A percentile compares a stretch with the other conserved stretches of the same genome.
Conservation (phyloP, 2,797 vertebrate genomes). For the Morelia viridis region DNA sequence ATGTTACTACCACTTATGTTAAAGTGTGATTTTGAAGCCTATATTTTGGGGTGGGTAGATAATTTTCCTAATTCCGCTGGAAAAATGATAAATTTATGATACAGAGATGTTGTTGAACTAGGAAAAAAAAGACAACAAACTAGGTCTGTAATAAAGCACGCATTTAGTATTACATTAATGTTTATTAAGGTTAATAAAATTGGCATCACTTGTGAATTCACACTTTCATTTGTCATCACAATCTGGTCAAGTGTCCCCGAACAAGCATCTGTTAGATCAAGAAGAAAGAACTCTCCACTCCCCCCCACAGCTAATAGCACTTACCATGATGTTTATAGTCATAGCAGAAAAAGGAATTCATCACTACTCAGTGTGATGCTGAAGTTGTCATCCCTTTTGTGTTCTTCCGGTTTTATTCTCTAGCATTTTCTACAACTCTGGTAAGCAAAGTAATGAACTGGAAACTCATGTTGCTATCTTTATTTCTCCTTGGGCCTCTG, state of each 20-base stretch:
- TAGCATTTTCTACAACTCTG: neutral
- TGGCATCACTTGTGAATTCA: neutral
- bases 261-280: neutral
- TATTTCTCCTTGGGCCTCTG: neutral
- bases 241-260: neutral
- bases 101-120: neutral
- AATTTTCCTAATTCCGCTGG: neutral
- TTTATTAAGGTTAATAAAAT: neutral
- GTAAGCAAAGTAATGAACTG: neutral
- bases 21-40: neutral
- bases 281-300: neutral
- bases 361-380: neutral
- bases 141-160: neutral
- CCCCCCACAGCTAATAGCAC: neutral
- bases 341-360: neutral
- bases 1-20: neutral
- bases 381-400: neutral
- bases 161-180: neutral
- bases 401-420: neutral
- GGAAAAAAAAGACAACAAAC: neutral
- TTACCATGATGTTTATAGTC: neutral
- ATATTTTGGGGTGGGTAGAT: neutral
- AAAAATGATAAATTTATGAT: neutral
- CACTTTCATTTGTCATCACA: neutral
- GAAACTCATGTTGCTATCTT: neutral